Conservation (phyloP, 2,113 vertebrate genomes). For the Oplegnathus fasciatus region DNA sequence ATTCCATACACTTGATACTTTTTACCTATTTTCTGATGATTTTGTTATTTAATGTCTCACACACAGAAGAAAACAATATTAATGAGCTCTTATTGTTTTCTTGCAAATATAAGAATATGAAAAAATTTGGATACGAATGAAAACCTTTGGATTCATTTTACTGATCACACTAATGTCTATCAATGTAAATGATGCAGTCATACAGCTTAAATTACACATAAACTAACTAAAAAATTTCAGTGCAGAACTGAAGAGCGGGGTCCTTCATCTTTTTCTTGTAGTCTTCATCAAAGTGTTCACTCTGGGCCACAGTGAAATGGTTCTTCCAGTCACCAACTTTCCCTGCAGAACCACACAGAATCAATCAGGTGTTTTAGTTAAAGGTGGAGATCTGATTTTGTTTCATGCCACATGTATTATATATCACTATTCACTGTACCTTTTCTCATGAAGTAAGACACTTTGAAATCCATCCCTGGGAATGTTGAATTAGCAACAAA, state of each 20-base stretch:
- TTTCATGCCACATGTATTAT: not conserved
- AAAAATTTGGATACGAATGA: too few species aligned
- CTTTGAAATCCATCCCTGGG: conserved; percentile 52
- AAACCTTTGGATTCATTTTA: too few species aligned
- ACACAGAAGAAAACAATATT: too few species aligned
- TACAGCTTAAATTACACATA: too few species aligned
- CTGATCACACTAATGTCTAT: too few species aligned
- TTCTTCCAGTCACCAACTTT: conserved; percentile 82
- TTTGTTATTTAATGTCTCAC: too few species aligned
- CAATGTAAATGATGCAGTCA: too few species aligned
- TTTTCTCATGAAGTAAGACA: conserved; percentile 84
- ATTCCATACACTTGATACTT: too few species aligned
- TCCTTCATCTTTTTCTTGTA: conserved; percentile 80
- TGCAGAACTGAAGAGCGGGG: conserved; percentile 63
- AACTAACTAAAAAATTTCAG: too few species aligned
- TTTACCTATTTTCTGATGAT: too few species aligned
- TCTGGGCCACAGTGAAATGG: conserved; percentile 80
- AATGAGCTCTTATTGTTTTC: too few species aligned
- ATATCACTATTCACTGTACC: conserved; percentile 58
- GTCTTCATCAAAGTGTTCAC: conserved; percentile 80
- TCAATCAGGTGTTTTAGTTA: not conserved
- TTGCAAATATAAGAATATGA: too few species aligned
- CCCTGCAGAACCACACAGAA: conserved; percentile 48
- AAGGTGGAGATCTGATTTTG: not conserved
- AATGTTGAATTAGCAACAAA: conserved; percentile 71